phyloP scores from a whole-genome alignment of 2,888 invertebrate species.

The Nephrotoma flavescens region DNA sequence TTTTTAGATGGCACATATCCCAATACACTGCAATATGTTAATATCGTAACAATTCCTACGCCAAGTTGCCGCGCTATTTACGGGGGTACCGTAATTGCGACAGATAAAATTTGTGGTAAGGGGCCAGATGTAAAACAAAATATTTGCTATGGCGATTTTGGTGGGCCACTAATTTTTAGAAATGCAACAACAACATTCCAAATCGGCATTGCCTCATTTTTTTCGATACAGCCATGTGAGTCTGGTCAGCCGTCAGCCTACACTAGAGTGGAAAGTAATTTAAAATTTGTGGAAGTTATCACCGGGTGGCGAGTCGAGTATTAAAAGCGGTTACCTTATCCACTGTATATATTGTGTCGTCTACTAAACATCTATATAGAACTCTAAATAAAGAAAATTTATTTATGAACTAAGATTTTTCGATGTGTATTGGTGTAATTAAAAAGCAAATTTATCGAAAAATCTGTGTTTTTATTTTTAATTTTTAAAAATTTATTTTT shows the following conservation, averaged over 20 bases:
- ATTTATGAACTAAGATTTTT: not conserved
- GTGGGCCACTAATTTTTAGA: not conserved
- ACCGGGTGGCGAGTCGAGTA: not conserved
- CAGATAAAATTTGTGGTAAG: not conserved
- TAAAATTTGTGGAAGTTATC: not conserved
- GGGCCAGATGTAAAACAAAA: not conserved
- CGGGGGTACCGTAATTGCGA: not conserved
- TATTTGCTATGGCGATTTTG: not conserved
- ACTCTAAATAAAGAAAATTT: not conserved
- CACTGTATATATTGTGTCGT: not conserved
- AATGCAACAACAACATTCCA: not conserved
- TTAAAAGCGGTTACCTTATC: not conserved
- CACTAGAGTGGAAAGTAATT: not conserved
- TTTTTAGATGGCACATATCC: not conserved
- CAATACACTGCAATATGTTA: not conserved
- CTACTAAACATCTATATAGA: not conserved
- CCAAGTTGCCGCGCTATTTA: not conserved
- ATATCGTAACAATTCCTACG: not conserved
- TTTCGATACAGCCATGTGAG: not conserved
- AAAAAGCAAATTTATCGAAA: not conserved
- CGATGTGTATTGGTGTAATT: not conserved
- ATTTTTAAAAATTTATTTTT: not conserved
- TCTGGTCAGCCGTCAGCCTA: not conserved
- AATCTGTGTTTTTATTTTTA: not conserved
- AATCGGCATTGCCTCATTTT: not conserved